phyloP scores from a whole-genome alignment of 2,113 vertebrate species.

The Thamnophis sirtalis region DNA sequence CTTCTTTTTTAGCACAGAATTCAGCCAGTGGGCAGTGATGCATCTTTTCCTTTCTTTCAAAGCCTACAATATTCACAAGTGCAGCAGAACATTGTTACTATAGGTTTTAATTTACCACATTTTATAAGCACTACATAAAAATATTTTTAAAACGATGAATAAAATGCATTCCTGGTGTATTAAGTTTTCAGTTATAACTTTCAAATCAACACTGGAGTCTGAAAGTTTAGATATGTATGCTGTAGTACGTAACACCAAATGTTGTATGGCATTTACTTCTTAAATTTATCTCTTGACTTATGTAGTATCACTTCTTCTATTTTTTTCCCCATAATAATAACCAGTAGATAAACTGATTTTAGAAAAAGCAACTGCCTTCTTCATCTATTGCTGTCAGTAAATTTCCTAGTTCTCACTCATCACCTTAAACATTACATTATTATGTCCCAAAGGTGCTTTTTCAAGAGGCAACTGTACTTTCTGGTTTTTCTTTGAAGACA shows the following conservation, averaged over 20 bases:
- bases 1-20: slow-evolving; percentile 86
- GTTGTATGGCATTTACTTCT: not conserved
- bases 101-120: not conserved
- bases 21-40: slow-evolving; percentile 95
- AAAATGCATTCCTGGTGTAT: not conserved
- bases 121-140: not conserved
- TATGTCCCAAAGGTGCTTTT: too few relatives aligned
- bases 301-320: not conserved
- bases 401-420: not conserved
- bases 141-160: not conserved
- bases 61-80: slow-evolving; percentile 66
- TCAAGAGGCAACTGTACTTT: too few relatives aligned
- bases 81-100: not conserved
- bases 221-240: not conserved
- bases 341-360: not conserved
- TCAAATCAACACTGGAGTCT: not conserved
- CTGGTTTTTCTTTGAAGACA: too few relatives aligned
- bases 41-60: slow-evolving; percentile 90
- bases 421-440: not conserved
- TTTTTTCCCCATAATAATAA: not conserved
- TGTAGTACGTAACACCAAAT: not conserved
- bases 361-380: not conserved
- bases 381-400: not conserved
- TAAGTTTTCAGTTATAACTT: not conserved
- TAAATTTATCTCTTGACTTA: not conserved